Percentiles rank a stretch among this genome's conserved stretches.
Conservation (phyloP, 2,888 invertebrate species). For the Hirtodrosophila trivittata region DNA sequence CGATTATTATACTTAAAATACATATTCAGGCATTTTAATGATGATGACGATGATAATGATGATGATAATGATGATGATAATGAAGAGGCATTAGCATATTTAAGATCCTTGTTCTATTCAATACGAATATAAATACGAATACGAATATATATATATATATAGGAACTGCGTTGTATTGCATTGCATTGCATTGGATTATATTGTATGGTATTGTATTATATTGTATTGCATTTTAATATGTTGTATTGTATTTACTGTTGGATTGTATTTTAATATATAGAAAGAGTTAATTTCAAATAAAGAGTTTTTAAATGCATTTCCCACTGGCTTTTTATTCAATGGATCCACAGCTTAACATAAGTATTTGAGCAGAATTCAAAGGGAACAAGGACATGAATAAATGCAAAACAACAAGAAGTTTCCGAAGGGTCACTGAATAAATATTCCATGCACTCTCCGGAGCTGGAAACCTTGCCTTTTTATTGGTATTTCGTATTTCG, state of each 20-base stretch:
- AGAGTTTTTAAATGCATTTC: slow-evolving; percentile 75
- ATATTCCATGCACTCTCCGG: slow-evolving; percentile 20
- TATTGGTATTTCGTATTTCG: no score
- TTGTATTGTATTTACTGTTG: slow-evolving; percentile 80
- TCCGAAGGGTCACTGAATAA: slow-evolving; percentile 15
- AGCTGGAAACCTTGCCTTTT: slow-evolving; percentile 19
- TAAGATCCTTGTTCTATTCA: slow-evolving; percentile 62
- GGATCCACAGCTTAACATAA: no score
- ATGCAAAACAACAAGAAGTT: slow-evolving; percentile 26
- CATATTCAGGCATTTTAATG: slow-evolving; percentile 54
- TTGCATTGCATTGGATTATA: slow-evolving; percentile 49
- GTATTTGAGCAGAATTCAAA: slow-evolving; percentile 17
- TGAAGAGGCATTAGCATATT: slow-evolving; percentile 41
- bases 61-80: slow-evolving; percentile 28
- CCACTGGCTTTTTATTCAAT: not conserved
- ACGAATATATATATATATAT: slow-evolving; percentile 46
- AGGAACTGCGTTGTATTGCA: slow-evolving; percentile 43
- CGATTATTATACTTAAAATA: slow-evolving; percentile 43
- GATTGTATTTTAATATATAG: slow-evolving; percentile 76
- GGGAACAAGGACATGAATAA: slow-evolving; percentile 4
- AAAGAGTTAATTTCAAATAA: slow-evolving; percentile 73
- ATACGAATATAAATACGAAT: no score
- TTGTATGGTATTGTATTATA: slow-evolving; percentile 54
- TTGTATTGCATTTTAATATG: slow-evolving; percentile 78
- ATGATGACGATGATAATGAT: slow-evolving; percentile 18